Evolutionary conservation across 2,888 invertebrate species (phyloP), one percentile per base, ranked within the genome.

Genomic region (Watsonalla cultraria): DNA sequence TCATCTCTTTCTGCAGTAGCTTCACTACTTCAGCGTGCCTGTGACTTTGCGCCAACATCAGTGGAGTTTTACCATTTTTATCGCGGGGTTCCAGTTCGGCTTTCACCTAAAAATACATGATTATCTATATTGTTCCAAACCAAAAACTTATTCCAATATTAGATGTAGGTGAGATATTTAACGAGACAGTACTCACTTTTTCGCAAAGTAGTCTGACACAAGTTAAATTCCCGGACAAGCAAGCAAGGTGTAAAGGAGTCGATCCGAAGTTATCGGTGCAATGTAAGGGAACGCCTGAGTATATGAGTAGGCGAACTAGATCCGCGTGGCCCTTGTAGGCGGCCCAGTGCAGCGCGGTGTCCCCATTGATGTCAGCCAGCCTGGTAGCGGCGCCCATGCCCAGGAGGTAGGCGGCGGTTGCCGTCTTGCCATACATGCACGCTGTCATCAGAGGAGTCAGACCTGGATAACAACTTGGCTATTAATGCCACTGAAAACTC

Each of bases 301-400:
- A 97, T 86, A 97, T 96, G 15, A 98, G 90, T 52, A 98, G 87
- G 49, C 96, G 93, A 76, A 98, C 97, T 56, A 98, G 85, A 73
- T 98, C 98, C 0, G 96, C 95, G 69, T 97, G 96, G 0, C 96
- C 98, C 82, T 98, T 98, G 80, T 98, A 98, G 0, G 97, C 96
- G 0, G 97, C 97, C 98, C 98, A 98, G 74, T 98, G 98, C 37
- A 98, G 86, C 0, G 98, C 97, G 0, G 96, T 97, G 73, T 98
- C 98, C 0, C 98, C 98, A 75, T 98, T 98, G 65, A 96, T 96
- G 71, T 98, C 98, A 0, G 96, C 95, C 49, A 97, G 90, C 72
- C 96, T 95, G 62, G 96, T 95, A 0, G 95, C 92, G 0, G 97
- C 97, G 5, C 97, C 97, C 94, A 96, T 97, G 35, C 97, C 97